Base-by-base conservation (phyloP, 1,140 invertebrate genomes). In the Brachionus calyciflorus region DNA sequence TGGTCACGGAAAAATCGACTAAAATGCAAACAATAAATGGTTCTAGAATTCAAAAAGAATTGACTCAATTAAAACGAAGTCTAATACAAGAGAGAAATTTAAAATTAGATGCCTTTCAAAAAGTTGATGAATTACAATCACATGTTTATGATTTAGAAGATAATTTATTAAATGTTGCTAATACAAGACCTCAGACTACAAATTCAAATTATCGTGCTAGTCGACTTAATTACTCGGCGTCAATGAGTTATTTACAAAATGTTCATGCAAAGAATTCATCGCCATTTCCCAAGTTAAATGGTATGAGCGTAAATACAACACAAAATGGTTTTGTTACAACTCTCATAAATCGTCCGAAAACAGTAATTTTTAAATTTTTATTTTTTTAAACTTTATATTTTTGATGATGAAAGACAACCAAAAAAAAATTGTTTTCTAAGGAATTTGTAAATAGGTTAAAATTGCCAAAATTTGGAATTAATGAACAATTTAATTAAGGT, bases 31-130 rank as follows among this genome's bases (percentile, higher is more conserved):
- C 60, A 0, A 77, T 83, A 21, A 77, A 79, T 4, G 78, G 82
- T 60, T 80, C 81, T 37, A 83, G 82, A 77, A 78, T 79, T 12
- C 75, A 79, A 30, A 82, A 82, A 63, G 82, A 84, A 69, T 79
- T 82, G 6, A 78, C 76, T 17, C 30, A 49, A 37, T 77, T 82
- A 37, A 80, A 78, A 41, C 81, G 80, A 77, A 81, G 82, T 69
- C 79, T 83, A 14, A 77, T 60, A 12, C 81, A 81, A 77, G 83
- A 84, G 79, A 76, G 83, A 19, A 78, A 53, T 10, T 76, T 83
- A 5, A 84, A 84, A 78, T 78, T 83, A 51, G 81, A 81, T 63
- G 83, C 83, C 19, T 84, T 83, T 77, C 79, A 82, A 37, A 73
- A 81, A 65, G 82, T 83, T 12, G 82, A 83, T 76, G 81, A 82